Conservation (phyloP, 2,888 invertebrate species). For the Lithophane semibrunnea region DNA sequence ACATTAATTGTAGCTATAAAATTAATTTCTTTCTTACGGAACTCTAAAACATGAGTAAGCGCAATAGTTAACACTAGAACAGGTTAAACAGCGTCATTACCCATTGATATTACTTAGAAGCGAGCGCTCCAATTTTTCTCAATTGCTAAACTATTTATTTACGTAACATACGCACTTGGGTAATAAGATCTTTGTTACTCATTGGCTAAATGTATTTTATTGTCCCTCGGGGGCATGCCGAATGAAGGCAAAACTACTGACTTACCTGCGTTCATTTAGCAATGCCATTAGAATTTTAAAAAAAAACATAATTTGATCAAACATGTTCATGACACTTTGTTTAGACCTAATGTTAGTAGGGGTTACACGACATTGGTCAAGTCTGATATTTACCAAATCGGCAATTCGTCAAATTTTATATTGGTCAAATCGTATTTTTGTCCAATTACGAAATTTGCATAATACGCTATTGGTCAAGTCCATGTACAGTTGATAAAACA, state of each 20-base stretch:
- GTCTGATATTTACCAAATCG: too few relatives aligned
- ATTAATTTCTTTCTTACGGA: slow-evolving; percentile 4
- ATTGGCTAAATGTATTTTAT: slow-evolving; percentile 48
- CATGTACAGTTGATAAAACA: too few relatives aligned
- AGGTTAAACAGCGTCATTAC: slow-evolving; percentile 58
- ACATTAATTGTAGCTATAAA: too few relatives aligned
- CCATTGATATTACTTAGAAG: slow-evolving; percentile 53
- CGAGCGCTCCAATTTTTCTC: slow-evolving; percentile 61
- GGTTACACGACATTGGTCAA: too few relatives aligned
- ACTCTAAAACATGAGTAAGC: slow-evolving; percentile 47
- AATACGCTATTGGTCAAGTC: too few relatives aligned
- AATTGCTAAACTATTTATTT: slow-evolving; percentile 62
- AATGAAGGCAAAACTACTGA: slow-evolving; percentile 16
- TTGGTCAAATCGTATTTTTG: too few relatives aligned
- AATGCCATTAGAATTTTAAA: slow-evolving; percentile 5
- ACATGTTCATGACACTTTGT: too few relatives aligned
- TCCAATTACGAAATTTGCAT: too few relatives aligned
- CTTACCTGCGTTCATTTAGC: slow-evolving; percentile 13
- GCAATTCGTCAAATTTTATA: too few relatives aligned
- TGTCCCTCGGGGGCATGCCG: slow-evolving; percentile 53
- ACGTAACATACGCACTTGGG: slow-evolving; percentile 57
- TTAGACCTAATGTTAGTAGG: too few relatives aligned
- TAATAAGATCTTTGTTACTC: slow-evolving; percentile 63
- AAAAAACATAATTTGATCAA: too few relatives aligned
- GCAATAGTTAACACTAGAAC: slow-evolving; percentile 54